Percentiles rank a stretch among this genome's conserved stretches.
Evolutionary conservation across 2,797 vertebrate species (phyloP).

Genomic region (Parauchenoglanis punctatus): DNA sequence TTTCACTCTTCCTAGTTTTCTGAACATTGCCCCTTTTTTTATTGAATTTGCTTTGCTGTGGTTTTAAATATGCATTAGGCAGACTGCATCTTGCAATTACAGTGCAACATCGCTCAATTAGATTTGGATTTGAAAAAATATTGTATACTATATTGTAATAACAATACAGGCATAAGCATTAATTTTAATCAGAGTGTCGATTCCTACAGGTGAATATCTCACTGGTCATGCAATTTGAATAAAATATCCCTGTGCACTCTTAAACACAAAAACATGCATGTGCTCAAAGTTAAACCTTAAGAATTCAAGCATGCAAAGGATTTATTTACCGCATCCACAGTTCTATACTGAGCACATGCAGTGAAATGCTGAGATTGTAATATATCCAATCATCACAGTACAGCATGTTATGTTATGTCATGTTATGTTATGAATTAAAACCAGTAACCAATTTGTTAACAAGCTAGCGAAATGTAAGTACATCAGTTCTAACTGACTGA

Average conservation of each 20-base stretch:
- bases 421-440: background rate
- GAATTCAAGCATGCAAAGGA: background rate
- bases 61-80: background rate
- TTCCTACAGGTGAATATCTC: background rate
- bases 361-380: background rate
- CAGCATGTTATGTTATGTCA: background rate
- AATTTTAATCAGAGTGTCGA: background rate
- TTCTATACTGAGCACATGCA: background rate
- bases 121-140: background rate
- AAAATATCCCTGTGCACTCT: background rate
- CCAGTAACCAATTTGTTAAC: background rate
- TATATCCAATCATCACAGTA: background rate
- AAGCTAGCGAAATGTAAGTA: background rate
- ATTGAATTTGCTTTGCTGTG: background rate
- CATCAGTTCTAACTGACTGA: background rate
- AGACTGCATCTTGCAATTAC: background rate
- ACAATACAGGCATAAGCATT: background rate
- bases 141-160: background rate
- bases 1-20: background rate
- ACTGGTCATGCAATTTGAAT: background rate
- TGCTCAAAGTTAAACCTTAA: background rate
- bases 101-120: background rate
- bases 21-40: background rate
- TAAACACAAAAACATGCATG: background rate
- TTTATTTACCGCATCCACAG: background rate